These are phyloP conservation scores for Globodera ellingtonae DNA, from an alignment of 1,140 invertebrate species.

Conservation along the genomic window DNA sequence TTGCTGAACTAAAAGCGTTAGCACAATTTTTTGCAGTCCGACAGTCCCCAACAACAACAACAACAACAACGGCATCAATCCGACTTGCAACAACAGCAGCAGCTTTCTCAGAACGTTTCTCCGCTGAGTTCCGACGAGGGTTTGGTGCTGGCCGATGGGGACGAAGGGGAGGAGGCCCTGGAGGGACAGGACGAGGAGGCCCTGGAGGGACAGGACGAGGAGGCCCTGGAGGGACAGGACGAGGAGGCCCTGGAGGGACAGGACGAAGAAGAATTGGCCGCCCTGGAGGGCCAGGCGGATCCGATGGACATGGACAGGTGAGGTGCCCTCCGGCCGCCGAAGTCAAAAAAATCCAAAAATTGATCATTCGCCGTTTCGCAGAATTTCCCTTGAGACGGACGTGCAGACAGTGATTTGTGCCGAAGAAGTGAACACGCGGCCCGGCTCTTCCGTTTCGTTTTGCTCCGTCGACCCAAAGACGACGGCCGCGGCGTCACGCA, in stretches of 20 bases:
- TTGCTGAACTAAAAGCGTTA: not conserved
- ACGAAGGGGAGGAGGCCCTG: conserved; percentile 22
- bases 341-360: too few relatives aligned
- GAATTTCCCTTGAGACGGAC: conserved; percentile 46
- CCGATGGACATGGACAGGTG: too few relatives aligned
- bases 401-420: conserved; percentile 44
- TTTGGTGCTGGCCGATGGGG: conserved; percentile 1
- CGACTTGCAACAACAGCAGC: too few relatives aligned
- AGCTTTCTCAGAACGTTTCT: conserved; percentile 1
- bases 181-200: not conserved
- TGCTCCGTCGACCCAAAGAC: not conserved
- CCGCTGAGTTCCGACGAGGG: conserved; percentile 33
- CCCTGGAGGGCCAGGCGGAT: too few relatives aligned
- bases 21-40: not conserved
- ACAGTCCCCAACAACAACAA: not conserved
- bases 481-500: conserved; percentile 18
- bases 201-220: not conserved
- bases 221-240: not conserved
- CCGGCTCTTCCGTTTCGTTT: conserved; percentile 9
- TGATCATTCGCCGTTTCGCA: not conserved
- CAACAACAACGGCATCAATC: not conserved
- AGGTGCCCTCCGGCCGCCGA: too few relatives aligned
- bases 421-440: conserved; percentile 6
- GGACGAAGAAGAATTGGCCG: not conserved
- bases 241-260: not conserved